Percentiles rank a stretch among this genome's conserved stretches.
These are phyloP conservation scores for Heliothis subflexa DNA, from an alignment of 1,140 invertebrate genomes.

Conservation along the genomic window DNA sequence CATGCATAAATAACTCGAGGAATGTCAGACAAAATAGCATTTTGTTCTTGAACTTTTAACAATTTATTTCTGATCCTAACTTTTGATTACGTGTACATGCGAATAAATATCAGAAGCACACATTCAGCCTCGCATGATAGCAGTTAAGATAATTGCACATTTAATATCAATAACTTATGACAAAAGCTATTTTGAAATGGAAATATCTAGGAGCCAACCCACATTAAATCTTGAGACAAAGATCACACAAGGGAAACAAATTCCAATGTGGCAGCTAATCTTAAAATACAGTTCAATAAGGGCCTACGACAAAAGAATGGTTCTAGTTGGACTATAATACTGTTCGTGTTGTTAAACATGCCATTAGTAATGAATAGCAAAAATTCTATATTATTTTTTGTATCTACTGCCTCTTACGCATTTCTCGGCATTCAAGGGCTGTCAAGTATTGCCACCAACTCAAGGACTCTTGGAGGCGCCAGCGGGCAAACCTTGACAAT, in stretches of 20 bases:
- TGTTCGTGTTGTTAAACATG: background rate
- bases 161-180: constrained; percentile 32
- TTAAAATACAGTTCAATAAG: constrained; percentile 15
- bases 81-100: constrained; percentile 19
- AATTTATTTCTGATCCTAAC: constrained; percentile 45
- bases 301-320: background rate
- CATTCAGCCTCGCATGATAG: constrained; percentile 19
- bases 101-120: constrained; percentile 39
- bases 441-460: constrained; percentile 63
- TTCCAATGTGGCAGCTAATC: background rate
- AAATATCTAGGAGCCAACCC: background rate
- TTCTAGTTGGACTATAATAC: too few species aligned
- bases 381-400: constrained; percentile 39
- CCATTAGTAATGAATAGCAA: constrained; percentile 40
- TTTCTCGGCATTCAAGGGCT: constrained; percentile 58
- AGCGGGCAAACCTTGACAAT: constrained; percentile 55
- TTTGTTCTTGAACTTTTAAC: constrained; percentile 46
- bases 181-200: constrained; percentile 29
- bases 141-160: constrained; percentile 29
- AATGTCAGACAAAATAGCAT: constrained; percentile 40
- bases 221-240: constrained; percentile 13
- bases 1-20: constrained; percentile 23
- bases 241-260: background rate
- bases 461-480: constrained; percentile 68
- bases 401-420: constrained; percentile 20